phyloP scores from a whole-genome alignment of 53 echinoderm and acorn worm species.

The Echinarachnius parma region DNA sequence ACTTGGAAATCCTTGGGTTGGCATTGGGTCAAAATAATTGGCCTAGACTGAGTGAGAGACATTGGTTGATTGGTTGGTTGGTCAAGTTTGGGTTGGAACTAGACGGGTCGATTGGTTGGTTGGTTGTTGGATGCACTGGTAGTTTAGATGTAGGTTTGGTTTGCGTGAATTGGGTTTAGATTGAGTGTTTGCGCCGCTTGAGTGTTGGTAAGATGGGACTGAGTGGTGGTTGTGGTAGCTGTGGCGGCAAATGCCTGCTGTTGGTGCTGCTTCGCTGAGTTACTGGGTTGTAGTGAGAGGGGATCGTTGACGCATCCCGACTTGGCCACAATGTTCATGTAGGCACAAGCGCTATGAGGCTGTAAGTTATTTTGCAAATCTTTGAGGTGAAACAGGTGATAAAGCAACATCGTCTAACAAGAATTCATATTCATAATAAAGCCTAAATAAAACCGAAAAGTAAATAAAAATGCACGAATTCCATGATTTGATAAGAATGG shows the following conservation, averaged over 20 bases:
- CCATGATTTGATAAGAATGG: no score
- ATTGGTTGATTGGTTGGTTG: no score
- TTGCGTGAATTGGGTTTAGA: slow-evolving; percentile 31
- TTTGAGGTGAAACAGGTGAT: slow-evolving; percentile 3
- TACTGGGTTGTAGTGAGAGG: neutral
- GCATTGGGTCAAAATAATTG: slow-evolving; percentile 20
- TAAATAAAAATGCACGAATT: no score
- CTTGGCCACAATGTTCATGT: slow-evolving; percentile 26
- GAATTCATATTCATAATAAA: no score
- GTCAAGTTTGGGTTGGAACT: slow-evolving; percentile 38
- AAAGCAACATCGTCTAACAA: no score
- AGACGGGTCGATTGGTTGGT: no score
- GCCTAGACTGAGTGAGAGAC: no score
- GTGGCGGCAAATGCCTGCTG: neutral
- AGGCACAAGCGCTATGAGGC: slow-evolving; percentile 19
- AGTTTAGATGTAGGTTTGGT: slow-evolving; percentile 15
- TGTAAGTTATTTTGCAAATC: slow-evolving; percentile 42
- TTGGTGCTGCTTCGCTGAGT: slow-evolving; percentile 2
- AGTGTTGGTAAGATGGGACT: neutral
- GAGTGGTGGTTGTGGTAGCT: slow-evolving; percentile 2
- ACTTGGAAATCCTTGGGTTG: slow-evolving; percentile 21
- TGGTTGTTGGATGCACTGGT: neutral
- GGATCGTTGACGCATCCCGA: neutral
- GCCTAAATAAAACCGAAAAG: no score
- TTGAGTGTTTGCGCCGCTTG: slow-evolving; percentile 23